A percentile compares a stretch with the other conserved stretches of the same genome.
These are phyloP conservation scores for Pterocles burchelli DNA, from an alignment of 2,113 vertebrate genomes.

Conservation along the genomic window DNA sequence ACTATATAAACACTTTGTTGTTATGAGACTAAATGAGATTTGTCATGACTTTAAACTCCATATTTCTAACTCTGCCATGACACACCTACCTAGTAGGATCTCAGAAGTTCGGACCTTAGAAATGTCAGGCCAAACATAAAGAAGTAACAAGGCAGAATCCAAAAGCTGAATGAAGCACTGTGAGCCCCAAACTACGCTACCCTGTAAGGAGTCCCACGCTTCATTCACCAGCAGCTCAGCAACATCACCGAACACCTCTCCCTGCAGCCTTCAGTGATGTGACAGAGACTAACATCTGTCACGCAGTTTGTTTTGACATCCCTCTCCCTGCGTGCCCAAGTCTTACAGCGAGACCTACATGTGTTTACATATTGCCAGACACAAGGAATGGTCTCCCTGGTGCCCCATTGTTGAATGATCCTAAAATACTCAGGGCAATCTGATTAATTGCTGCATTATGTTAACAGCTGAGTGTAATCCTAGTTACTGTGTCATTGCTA, in stretches of 20 bases:
- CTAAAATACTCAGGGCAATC: not conserved
- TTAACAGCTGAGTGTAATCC: not conserved
- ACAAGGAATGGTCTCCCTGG: not conserved
- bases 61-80: not conserved
- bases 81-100: not conserved
- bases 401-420: not conserved
- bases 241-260: not conserved
- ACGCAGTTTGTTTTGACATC: not conserved
- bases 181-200: not conserved
- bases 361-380: not conserved
- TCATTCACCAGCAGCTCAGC: not conserved
- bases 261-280: not conserved
- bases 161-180: not conserved
- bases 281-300: not conserved
- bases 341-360: not conserved
- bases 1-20: not conserved
- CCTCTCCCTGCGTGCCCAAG: not conserved
- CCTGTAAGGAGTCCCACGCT: accelerated
- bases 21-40: not conserved
- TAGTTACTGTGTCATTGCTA: not conserved
- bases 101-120: not conserved
- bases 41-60: accelerated
- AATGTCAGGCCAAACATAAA: not conserved
- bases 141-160: not conserved
- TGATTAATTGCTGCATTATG: not conserved